These are phyloP conservation scores for Heteropelma amictum DNA, from an alignment of 2,888 invertebrate species.

Conservation along the genomic window DNA sequence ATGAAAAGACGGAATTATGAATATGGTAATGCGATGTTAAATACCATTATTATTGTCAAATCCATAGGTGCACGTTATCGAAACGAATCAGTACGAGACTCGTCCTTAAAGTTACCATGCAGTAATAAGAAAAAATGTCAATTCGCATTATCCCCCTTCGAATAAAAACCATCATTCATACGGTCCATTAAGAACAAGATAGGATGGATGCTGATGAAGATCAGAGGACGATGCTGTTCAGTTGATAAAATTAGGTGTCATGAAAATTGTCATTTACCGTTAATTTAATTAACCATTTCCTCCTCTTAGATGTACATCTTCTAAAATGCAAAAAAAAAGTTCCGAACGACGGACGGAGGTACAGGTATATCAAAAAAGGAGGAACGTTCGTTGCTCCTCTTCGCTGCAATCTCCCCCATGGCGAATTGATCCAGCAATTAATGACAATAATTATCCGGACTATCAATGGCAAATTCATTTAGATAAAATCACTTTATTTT, in stretches of 20 bases:
- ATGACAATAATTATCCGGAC: conserved; percentile 20
- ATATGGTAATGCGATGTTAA: conserved; percentile 14
- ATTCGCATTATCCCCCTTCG: too few relatives aligned
- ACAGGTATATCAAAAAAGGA: neutral
- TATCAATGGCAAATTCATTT: conserved; percentile 40
- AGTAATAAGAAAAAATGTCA: too few relatives aligned
- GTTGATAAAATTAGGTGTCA: too few relatives aligned
- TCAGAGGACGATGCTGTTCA: too few relatives aligned
- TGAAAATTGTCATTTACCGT: too few relatives aligned
- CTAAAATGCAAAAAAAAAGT: neutral
- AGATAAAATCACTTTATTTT: conserved; percentile 39
- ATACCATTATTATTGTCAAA: conserved; percentile 8
- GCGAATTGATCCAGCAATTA: neutral
- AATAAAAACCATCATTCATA: too few relatives aligned
- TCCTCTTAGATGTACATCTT: neutral
- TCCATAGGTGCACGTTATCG: neutral
- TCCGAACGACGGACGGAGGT: neutral
- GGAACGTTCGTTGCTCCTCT: neutral
- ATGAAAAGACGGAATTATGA: conserved; percentile 12
- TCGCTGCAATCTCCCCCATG: neutral
- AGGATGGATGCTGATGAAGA: too few relatives aligned
- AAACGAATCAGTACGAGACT: too few relatives aligned
- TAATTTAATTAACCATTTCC: too few relatives aligned
- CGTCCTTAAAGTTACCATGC: too few relatives aligned
- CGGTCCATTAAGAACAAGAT: too few relatives aligned